These are phyloP conservation scores for Apaloderma vittatum DNA, from an alignment of 2,113 vertebrate genomes.

Conservation along the genomic window DNA sequence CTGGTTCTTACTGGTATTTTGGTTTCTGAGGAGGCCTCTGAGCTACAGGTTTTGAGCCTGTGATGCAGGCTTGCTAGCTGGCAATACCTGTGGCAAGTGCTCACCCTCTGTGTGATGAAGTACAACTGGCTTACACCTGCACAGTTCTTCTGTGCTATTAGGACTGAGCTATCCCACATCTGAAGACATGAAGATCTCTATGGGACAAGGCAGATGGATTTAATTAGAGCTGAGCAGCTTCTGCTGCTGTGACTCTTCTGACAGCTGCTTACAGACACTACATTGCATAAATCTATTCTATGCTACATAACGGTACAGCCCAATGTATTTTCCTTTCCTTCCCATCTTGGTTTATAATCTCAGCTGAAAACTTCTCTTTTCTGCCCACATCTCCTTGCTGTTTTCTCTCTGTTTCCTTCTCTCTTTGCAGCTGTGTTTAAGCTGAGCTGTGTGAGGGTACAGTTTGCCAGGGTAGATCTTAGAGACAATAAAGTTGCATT, in stretches of 20 bases:
- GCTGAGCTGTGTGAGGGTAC: neutral
- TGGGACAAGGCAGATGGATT: neutral
- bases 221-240: neutral
- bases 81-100: neutral
- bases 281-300: neutral
- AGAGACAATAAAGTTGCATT: constrained; percentile 21
- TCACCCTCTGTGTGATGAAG: neutral
- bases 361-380: constrained; percentile 15
- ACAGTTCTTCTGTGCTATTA: neutral
- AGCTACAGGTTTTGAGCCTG: neutral
- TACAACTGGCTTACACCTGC: neutral
- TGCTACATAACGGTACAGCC: neutral
- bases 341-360: neutral
- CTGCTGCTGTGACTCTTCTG: neutral
- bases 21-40: neutral
- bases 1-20: neutral
- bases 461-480: neutral
- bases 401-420: neutral
- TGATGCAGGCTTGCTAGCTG: neutral
- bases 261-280: neutral
- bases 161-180: neutral
- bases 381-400: neutral
- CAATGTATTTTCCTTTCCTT: constrained; percentile 26
- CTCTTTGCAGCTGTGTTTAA: constrained; percentile 33
- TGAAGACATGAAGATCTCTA: neutral